Base-by-base conservation (phyloP, 2,797 vertebrate species). In the Poecilia picta region DNA sequence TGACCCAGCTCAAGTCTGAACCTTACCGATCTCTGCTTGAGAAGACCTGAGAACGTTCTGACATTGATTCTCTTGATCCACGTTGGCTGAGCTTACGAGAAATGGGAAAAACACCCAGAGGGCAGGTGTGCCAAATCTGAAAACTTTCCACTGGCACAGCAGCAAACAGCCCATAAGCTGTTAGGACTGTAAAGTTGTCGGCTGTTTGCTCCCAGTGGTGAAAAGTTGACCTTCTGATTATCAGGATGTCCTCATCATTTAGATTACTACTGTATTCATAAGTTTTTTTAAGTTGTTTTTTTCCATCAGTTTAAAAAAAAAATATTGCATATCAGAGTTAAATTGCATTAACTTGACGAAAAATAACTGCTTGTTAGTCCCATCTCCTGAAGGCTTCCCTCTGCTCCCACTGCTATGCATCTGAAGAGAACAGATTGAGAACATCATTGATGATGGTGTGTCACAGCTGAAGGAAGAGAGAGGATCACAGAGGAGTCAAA, bases 401-500 rank as follows among this genome's bases (percentile, higher is more conserved):
- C 83, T 74, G 66, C 18, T 74, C 23, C 5, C 11, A 6, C 39
- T 70, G 41, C 47, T 74, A 66, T 41, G 76, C 62, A 46, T 41
- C 31, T 62, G 74, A 49, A 28, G 72, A 72, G 41, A 64, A 31
- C 84, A 80, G 36, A 57, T 10, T 31, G 18, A 25, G 64, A 16
- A 53, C 41, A 62, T 83, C 73, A 59, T 12, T 81, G 74, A 81
- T 72, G 75, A 80, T 74, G 47, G 76, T 74, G 78, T 75, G 31
- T 85, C 68, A 46, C 1, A 74, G 79, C 70, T 46, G 62, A 86
- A 51, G 73, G 46, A 36, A 45, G 10, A 72, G 5, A 72, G 77
- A 76, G 74, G 82, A 85, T 74, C 47, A 80, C 25, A 73, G 62
- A 71, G 78, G 62, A 83, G 81, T 81, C 20, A 59, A 78, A 76